Conservation (phyloP, 2,888 invertebrate genomes). For the Lamproptera curius region DNA sequence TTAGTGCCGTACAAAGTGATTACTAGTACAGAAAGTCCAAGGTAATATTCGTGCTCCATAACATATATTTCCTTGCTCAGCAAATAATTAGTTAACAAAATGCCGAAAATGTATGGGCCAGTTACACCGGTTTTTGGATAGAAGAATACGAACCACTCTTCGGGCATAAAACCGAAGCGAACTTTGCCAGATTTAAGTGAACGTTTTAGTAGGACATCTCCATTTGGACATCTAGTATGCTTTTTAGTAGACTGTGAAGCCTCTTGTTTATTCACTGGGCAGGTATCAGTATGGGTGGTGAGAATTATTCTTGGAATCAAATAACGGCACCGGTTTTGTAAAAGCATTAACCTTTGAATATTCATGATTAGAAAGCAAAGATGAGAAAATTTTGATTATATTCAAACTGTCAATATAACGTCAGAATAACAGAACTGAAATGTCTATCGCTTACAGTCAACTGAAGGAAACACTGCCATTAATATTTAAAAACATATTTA, state of each 20-base stretch:
- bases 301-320: conserved; percentile 13
- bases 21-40: conserved; percentile 83
- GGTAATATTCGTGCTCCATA: conserved; percentile 94
- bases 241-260: not conserved
- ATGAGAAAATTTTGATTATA: not conserved
- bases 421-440: no score
- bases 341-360: conserved; percentile 4
- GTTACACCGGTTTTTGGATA: conserved; percentile 91
- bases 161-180: conserved; percentile 75
- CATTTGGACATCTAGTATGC: no score
- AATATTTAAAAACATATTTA: no score
- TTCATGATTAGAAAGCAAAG: conserved; percentile 1
- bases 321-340: not conserved
- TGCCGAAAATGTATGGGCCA: conserved; percentile 93
- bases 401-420: not conserved
- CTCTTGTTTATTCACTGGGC: conserved; percentile 17
- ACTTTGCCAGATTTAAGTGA: conserved; percentile 56
- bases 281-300: conserved; percentile 24
- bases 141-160: conserved; percentile 86
- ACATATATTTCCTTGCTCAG: conserved; percentile 96
- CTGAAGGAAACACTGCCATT: no score
- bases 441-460: no score
- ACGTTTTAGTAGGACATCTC: conserved; percentile 32
- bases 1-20: conserved; percentile 79
- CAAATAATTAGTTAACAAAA: conserved; percentile 87